Evolutionary conservation across 1,140 invertebrate genomes (phyloP).

Genomic region (Coelopa frigida): DNA sequence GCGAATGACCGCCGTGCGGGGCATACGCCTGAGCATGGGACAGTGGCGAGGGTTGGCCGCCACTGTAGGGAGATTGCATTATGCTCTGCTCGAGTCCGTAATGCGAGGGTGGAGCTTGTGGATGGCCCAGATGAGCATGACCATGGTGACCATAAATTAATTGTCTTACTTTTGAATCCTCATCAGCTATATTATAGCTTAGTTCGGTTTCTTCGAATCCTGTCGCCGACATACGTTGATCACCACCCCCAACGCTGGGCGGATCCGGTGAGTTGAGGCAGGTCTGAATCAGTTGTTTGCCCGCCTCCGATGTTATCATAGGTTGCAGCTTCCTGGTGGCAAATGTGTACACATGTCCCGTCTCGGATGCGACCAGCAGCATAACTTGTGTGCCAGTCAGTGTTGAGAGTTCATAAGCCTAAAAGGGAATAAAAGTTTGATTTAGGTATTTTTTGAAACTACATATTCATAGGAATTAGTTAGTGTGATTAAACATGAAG

Average conservation of each 20-base stretch:
- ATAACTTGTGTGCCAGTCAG: slow-evolving; percentile 99
- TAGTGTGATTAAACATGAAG: too few species aligned
- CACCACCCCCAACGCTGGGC: slow-evolving; percentile 59
- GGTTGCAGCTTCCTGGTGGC: slow-evolving; percentile 97
- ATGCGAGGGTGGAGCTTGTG: slow-evolving; percentile 39
- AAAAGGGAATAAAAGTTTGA: slow-evolving; percentile 21
- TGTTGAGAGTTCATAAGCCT: slow-evolving; percentile 99
- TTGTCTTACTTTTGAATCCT: slow-evolving; percentile 94
- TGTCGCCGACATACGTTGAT: slow-evolving; percentile 96
- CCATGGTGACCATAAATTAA: slow-evolving; percentile 74
- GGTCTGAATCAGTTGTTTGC: slow-evolving; percentile 96
- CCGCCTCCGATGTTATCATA: slow-evolving; percentile 98
- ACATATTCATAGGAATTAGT: too few species aligned
- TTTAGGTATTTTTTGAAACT: too few species aligned
- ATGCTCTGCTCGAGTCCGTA: slow-evolving; percentile 43
- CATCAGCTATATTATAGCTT: slow-evolving; percentile 90
- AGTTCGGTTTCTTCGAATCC: slow-evolving; percentile 98
- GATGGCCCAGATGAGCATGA: slow-evolving; percentile 50
- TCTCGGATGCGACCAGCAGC: slow-evolving; percentile 91
- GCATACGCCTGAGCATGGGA: slow-evolving; percentile 41
- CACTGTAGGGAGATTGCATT: slow-evolving; percentile 42
- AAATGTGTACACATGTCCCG: slow-evolving; percentile 99
- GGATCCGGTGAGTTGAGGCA: slow-evolving; percentile 97
- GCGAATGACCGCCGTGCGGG: slow-evolving; percentile 30
- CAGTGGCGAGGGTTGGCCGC: slow-evolving; percentile 46